Percentiles rank a stretch among this genome's conserved stretches.
phyloP scores from a whole-genome alignment of 1,140 invertebrate genomes.

The Caligus rogercresseyi region DNA sequence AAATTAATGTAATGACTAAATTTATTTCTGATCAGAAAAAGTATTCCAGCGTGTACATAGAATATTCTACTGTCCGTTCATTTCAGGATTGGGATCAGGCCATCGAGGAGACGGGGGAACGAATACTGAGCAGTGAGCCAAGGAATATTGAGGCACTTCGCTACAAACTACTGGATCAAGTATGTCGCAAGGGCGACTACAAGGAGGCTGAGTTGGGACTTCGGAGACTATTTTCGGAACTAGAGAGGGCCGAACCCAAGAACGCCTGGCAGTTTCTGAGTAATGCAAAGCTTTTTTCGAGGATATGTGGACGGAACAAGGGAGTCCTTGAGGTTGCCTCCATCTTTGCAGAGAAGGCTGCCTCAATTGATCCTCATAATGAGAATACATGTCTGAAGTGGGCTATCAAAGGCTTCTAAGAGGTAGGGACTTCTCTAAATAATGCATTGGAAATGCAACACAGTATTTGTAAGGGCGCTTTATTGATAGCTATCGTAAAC shows the following conservation, averaged over 20 bases:
- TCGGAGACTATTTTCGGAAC: conserved; percentile 42
- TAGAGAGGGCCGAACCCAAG: conserved; percentile 52
- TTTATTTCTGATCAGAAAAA: no score
- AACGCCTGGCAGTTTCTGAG: conserved; percentile 50
- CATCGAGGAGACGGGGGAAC: conserved; percentile 15
- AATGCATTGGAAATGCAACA: background rate
- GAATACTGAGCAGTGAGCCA: conserved; percentile 45
- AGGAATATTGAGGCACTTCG: conserved; percentile 57
- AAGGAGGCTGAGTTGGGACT: conserved; percentile 45
- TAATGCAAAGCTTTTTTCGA: conserved; percentile 52
- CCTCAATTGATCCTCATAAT: conserved; percentile 46
- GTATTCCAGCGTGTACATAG: no score
- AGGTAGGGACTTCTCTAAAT: conserved; percentile 35
- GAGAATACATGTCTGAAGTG: conserved; percentile 52
- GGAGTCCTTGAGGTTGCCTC: conserved; percentile 50
- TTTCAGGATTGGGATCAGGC: conserved; percentile 20
- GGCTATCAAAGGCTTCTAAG: conserved; percentile 56
- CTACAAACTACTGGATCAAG: conserved; percentile 45
- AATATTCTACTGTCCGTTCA: no score
- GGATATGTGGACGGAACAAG: conserved; percentile 51
- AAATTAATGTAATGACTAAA: no score
- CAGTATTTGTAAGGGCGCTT: no score
- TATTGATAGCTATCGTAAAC: no score
- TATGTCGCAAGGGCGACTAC: conserved; percentile 59
- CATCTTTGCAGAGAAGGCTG: conserved; percentile 51